These are phyloP conservation scores for Sarcophaga carnaria DNA, from an alignment of 2,888 invertebrate species.

Conservation along the genomic window DNA sequence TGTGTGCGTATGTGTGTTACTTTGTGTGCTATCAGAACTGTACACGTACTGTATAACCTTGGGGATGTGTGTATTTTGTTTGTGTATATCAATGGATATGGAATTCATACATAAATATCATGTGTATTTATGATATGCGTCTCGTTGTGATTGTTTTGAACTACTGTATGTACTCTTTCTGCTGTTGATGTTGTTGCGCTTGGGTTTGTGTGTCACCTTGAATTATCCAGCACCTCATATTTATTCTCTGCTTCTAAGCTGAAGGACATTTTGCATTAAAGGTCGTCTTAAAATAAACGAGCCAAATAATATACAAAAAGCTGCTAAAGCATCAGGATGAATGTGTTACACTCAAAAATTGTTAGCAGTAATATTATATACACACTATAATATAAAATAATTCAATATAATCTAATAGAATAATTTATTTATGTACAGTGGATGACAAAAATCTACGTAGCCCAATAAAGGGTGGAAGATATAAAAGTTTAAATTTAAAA, in stretches of 20 bases:
- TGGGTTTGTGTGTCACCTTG: conserved; percentile 42
- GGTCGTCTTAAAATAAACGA: conserved; percentile 53
- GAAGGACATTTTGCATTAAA: conserved; percentile 59
- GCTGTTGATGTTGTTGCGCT: conserved; percentile 21
- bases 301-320: neutral
- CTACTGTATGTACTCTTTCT: conserved; percentile 10
- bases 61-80: neutral
- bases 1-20: neutral
- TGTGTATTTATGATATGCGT: neutral
- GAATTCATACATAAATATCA: neutral
- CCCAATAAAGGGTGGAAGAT: no score
- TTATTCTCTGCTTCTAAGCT: conserved; percentile 13
- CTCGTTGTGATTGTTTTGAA: neutral
- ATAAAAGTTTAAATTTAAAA: no score
- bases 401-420: no score
- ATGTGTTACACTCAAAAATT: neutral
- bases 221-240: conserved; percentile 59
- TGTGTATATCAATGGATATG: neutral
- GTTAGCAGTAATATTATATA: no score
- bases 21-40: neutral
- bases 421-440: no score
- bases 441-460: no score
- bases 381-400: no score
- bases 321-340: neutral
- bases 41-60: neutral